These are phyloP conservation scores for Perognathus longimembris DNA, from an alignment of 2,113 vertebrate species.

Conservation along the genomic window DNA sequence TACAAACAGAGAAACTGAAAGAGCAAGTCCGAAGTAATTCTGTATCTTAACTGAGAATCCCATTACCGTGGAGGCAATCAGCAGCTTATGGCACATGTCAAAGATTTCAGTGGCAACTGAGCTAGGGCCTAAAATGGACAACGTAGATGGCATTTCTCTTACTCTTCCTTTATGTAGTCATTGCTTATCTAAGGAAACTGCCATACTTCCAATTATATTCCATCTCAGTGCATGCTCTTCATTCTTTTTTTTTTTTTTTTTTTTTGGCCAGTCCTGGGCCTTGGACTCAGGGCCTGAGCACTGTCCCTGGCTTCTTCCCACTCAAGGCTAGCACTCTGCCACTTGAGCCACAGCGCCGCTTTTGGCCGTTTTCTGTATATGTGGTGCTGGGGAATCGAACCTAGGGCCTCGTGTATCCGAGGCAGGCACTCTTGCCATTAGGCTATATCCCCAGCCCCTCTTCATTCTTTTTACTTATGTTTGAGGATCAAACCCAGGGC, in stretches of 20 bases:
- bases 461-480: no score
- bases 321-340: no score
- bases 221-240: no score
- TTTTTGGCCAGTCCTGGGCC: background rate
- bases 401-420: no score
- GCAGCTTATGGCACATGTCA: background rate
- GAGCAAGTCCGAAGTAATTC: constrained; percentile 30
- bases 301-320: no score
- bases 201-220: background rate
- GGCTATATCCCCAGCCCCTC: no score
- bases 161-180: background rate
- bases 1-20: constrained; percentile 57
- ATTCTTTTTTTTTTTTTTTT: no score
- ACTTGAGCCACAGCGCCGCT: no score
- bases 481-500: background rate
- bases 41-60: constrained; percentile 48
- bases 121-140: constrained; percentile 21
- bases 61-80: constrained; percentile 24
- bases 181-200: constrained; percentile 29
- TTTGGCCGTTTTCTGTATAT: no score
- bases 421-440: no score
- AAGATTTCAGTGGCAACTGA: background rate
- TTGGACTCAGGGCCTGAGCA: no score
- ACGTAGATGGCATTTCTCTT: background rate
- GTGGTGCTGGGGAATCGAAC: no score